Base-by-base conservation (phyloP, 2,113 vertebrate species). In the Orthonyx spaldingii region DNA sequence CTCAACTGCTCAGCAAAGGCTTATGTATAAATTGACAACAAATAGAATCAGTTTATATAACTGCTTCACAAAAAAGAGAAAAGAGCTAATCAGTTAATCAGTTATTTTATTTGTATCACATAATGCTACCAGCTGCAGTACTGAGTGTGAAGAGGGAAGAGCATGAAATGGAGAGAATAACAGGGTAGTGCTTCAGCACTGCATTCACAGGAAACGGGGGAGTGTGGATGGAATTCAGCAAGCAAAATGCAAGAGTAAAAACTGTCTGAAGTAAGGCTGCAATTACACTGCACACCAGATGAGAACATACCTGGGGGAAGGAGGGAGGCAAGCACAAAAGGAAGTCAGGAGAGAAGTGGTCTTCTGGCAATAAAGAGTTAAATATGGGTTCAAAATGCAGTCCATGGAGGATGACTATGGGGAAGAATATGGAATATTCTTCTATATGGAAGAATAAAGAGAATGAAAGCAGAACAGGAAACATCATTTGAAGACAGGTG, bases 71-170 rank as follows among this genome's bases (percentile, higher is more conserved):
- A 84, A 83, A 83, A 76, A 81, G 12, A 94, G 83, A 94, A 90
- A 90, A 93, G 90, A 95, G 90, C 95, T 97, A 94, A 97, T 97
- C 96, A 97, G 92, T 96, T 90, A 96, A 96, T 96, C 96, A 96
- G 94, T 96, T 96, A 94, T 94, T 96, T 96, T 78, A 92, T 96
- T 96, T 96, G 93, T 93, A 90, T 64, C 88, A 59, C 85, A 96
- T 71, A 95, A 96, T 92, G 86, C 92, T 86, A 68, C 92, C 95
- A 96, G 93, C 92, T 96, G 95, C 92, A 92, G 82, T 23, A 78
- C 64, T 10, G 64, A 93, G 68, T 1, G 53, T 78, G 71, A 92
- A 92, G 93, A 93, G 65, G 81, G 76, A 85, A 84, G 86, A 60
- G 46, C 44, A 68, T 2, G 64, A 82, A 86, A 78, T 16, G 53